Base-by-base conservation (phyloP, 2,113 vertebrate genomes). In the Gambusia affinis region DNA sequence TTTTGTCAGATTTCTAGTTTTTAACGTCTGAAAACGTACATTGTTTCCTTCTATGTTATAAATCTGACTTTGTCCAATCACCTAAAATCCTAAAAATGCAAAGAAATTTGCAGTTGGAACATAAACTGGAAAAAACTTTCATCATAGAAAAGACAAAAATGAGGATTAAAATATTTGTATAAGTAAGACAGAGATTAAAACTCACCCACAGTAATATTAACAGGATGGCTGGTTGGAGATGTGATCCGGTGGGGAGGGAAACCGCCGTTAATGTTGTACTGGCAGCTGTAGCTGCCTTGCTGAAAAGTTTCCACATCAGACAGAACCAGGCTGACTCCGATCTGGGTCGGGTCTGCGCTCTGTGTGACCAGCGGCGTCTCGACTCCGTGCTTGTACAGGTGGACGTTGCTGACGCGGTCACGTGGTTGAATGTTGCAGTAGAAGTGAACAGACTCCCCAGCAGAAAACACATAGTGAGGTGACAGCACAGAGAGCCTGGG, bases 171-270 rank as follows among this genome's bases (percentile, higher is more conserved):
- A 10, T 57, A 57, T 11, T 54, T 57, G 8, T 54, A 54, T n/a
- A 57, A 54, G 51, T n/a, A 22, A 6, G 51, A 54, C 51, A 54
- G 8, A 57, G 51, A 57, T 57, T 57, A 24, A 24, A 11, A 91
- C 93, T 89, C 75, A 94, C 94, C 92, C 62, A 95, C 93, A 30
- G 91, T 93, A 76, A 95, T 93, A 85, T 93, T 91, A 75, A 95
- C 91, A 66, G 83, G 78, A 78, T 94, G 94, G 82, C 94, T 94
- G 31, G 87, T 84, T 12, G 92, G 89, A 44, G 93, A 94, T 73
- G 81, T 86, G 67, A 91, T 87, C 29, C 89, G 76, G 79, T 89
- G 77, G 27, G 89, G 70, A 12, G 87, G 89, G 8, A 85, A 84
- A 70, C 88, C 88, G 0, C 85, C 72, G 66, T 83, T 87, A 63